phyloP scores from a whole-genome alignment of 2,797 vertebrate genomes.

The Diplodus sargus region DNA sequence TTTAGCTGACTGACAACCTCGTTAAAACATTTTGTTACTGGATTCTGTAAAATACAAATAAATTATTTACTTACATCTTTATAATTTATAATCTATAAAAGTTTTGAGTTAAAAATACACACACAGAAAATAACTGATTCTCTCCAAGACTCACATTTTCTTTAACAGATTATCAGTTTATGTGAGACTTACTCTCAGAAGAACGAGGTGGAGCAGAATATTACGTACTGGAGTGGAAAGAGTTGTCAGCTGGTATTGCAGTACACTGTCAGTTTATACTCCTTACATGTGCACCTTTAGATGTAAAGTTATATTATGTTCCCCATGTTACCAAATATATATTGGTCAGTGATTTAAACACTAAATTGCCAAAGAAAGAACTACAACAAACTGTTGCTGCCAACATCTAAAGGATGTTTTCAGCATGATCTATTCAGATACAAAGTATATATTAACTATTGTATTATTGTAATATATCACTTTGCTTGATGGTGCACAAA shows the following conservation, averaged over 20 bases:
- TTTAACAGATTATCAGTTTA: not conserved
- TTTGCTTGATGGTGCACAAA: no score
- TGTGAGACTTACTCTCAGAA: not conserved
- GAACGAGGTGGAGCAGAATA: no score
- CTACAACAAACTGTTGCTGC: not conserved
- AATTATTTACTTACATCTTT: not conserved
- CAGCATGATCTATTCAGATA: not conserved
- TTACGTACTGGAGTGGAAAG: not conserved
- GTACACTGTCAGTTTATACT: no score
- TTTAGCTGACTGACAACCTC: not conserved
- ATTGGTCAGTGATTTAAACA: not conserved
- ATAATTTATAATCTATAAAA: not conserved
- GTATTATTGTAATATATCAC: no score
- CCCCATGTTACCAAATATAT: not conserved
- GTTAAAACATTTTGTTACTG: not conserved
- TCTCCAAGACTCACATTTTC: not conserved
- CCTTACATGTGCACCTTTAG: no score
- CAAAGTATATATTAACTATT: no score
- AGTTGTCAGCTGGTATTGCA: not conserved
- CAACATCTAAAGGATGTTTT: no score
- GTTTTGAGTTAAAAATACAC: not conserved
- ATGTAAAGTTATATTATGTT: not conserved
- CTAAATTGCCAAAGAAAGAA: not conserved
- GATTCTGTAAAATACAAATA: not conserved
- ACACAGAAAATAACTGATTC: not conserved